Evolutionary conservation across 1,140 invertebrate genomes (phyloP), one percentile per base, ranked within the genome.

Genomic region (Aleiodes sp.): DNA sequence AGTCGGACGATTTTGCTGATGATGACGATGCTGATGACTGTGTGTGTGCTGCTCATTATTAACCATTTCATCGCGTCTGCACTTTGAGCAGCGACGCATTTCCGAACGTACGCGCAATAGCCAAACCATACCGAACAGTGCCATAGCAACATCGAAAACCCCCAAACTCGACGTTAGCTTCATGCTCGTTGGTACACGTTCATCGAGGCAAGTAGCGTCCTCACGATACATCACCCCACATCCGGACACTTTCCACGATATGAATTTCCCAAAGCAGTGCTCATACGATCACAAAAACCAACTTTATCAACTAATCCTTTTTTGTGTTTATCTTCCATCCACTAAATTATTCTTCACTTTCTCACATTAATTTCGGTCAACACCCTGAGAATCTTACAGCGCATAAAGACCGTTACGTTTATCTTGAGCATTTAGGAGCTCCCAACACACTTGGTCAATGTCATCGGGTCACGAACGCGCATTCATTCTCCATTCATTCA

Each of bases 61-160:
- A 26, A 85, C 78, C 68, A 87, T 76, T 59, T 89, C 87, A 72
- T 90, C 89, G 73, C 89, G 89, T 65, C 87, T 87, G 82, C 91
- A 92, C 73, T 91, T 90, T 43, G 90, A 88, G 82, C 91, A 92
- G 60, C 90, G 88, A 81, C 90, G 91, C 83, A 93, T 89, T 81
- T 92, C 91, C 70, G 91, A 90, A 80, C 92, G 91, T 82, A 93
- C 89, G 72, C 92, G 90, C 82, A 93, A 86, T 82, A 94, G 87
- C 92, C 92, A 93, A 86, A 93, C 91, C 90, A 94, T 92, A 84
- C 92, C 93, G 88, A 94, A 94, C 73, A 94, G 90, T 88, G 93
- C 92, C 92, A 94, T 94, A 85, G 87, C 88, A 84, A 81, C 77
- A 71, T 83, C 81, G 70, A 78, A 75, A 71, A 78, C 70, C 73